Percentiles rank a stretch among this genome's conserved stretches.
These are phyloP conservation scores for Athalia cordata DNA, from an alignment of 2,888 invertebrate genomes.

Conservation along the genomic window DNA sequence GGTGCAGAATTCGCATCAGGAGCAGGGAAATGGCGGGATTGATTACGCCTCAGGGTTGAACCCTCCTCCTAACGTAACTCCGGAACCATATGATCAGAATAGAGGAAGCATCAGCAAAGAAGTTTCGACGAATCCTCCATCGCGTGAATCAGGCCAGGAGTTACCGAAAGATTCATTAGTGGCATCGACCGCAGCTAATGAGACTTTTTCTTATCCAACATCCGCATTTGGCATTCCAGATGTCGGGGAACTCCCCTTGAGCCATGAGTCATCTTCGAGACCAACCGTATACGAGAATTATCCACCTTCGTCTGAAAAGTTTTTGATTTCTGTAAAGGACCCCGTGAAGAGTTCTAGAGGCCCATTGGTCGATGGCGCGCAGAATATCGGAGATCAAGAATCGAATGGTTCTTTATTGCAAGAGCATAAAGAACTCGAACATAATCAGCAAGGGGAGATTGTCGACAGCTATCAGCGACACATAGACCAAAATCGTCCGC, in stretches of 20 bases:
- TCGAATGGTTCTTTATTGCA: neutral
- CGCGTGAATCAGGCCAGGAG: neutral
- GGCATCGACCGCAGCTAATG: conserved; percentile 5
- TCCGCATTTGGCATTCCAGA: conserved; percentile 26
- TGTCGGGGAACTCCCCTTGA: conserved; percentile 19
- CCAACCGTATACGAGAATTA: conserved; percentile 11
- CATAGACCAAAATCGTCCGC: neutral
- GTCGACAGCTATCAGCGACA: conserved; percentile 40
- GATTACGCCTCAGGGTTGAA: conserved; percentile 46
- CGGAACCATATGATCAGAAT: conserved; percentile 38
- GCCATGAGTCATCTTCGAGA: conserved; percentile 4
- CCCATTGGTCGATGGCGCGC: neutral
- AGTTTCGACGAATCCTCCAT: neutral
- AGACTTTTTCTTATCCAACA: conserved; percentile 4
- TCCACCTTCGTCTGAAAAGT: conserved; percentile 29
- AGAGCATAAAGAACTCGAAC: neutral
- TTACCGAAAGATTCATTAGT: neutral
- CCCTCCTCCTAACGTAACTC: conserved; percentile 50
- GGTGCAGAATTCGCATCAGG: conserved; percentile 45
- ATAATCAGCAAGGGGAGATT: neutral
- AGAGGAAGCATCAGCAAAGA: conserved; percentile 39
- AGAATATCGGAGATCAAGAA: neutral
- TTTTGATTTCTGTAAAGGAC: neutral
- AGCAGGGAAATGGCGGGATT: conserved; percentile 53
- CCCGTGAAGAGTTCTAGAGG: neutral